Conservation (phyloP, 2,888 invertebrate genomes). For the Ceriagrion tenellum region DNA sequence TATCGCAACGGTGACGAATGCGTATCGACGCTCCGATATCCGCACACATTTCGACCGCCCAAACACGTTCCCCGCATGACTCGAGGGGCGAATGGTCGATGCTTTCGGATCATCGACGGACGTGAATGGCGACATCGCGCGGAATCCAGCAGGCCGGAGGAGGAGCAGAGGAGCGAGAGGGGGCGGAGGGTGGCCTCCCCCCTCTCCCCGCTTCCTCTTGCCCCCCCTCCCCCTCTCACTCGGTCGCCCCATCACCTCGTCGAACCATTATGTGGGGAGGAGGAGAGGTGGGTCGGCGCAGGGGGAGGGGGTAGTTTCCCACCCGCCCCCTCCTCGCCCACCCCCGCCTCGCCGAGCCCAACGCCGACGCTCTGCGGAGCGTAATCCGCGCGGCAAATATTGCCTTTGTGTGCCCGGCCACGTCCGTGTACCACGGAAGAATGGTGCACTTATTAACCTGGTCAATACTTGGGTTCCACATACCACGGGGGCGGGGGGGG, state of each 20-base stretch:
- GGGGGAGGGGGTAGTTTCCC: not conserved
- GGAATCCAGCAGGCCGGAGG: not conserved
- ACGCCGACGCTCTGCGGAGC: not conserved
- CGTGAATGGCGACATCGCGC: not conserved
- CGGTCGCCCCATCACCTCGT: not conserved
- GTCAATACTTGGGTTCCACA: slow-evolving; percentile 30
- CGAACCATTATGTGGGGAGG: not conserved
- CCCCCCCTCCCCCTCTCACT: not conserved
- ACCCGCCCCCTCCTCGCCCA: not conserved
- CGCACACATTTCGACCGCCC: too few species aligned
- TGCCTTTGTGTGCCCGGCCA: slow-evolving; percentile 61
- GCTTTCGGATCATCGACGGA: slow-evolving; percentile 18
- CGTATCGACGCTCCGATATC: not conserved
- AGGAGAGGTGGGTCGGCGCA: too few species aligned
- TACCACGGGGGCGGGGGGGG: not conserved
- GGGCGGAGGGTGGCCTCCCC: too few species aligned
- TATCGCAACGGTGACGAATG: too few species aligned
- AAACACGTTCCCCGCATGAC: too few species aligned
- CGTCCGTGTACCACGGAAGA: slow-evolving; percentile 49
- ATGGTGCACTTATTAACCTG: slow-evolving; percentile 49
- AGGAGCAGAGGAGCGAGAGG: too few species aligned
- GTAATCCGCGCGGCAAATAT: slow-evolving; percentile 62
- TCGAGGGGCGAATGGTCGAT: not conserved
- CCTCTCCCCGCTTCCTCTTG: too few species aligned
- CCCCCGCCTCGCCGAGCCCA: not conserved